A percentile compares a stretch with the other conserved stretches of the same genome.
These are phyloP conservation scores for Psilopogon haemacephalus DNA, from an alignment of 2,113 vertebrate species.

Conservation along the genomic window DNA sequence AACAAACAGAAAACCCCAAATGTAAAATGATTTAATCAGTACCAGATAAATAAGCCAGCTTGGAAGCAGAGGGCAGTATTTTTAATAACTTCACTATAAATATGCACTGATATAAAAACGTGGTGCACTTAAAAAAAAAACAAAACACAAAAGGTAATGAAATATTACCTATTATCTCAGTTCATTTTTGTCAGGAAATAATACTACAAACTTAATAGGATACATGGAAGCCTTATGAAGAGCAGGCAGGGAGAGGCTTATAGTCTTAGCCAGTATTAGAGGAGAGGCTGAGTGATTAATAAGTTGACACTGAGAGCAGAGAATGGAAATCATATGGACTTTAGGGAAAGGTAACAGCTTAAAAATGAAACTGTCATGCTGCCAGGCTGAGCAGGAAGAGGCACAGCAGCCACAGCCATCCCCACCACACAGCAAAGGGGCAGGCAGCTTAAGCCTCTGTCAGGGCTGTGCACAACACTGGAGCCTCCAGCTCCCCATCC, in stretches of 20 bases:
- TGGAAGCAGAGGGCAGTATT: slow-evolving; percentile 56
- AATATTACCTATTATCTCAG: slow-evolving; percentile 63
- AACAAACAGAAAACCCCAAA: no score
- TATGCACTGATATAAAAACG: slow-evolving; percentile 37
- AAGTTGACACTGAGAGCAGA: slow-evolving; percentile 25
- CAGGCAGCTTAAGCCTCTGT: not conserved
- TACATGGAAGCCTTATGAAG: slow-evolving; percentile 43
- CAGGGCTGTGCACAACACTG: not conserved
- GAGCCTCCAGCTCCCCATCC: not conserved
- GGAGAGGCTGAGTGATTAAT: not conserved
- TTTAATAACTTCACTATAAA: slow-evolving; percentile 69
- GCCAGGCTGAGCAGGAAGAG: not conserved
- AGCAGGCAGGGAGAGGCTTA: slow-evolving; percentile 26
- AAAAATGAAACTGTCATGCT: not conserved
- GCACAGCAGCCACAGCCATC: not conserved
- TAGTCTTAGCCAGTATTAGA: slow-evolving; percentile 40
- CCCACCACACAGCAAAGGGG: not conserved
- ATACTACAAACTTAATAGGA: slow-evolving; percentile 29
- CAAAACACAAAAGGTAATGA: slow-evolving; percentile 63
- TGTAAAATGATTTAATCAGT: slow-evolving; percentile 22
- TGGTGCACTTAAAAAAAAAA: slow-evolving; percentile 63
- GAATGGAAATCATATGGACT: slow-evolving; percentile 43
- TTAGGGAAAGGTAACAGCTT: slow-evolving; percentile 37
- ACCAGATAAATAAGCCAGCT: slow-evolving; percentile 39
- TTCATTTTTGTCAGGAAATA: slow-evolving; percentile 68